phyloP scores from a whole-genome alignment of 2,888 invertebrate species.

The Glyphotaelius pellucidus region DNA sequence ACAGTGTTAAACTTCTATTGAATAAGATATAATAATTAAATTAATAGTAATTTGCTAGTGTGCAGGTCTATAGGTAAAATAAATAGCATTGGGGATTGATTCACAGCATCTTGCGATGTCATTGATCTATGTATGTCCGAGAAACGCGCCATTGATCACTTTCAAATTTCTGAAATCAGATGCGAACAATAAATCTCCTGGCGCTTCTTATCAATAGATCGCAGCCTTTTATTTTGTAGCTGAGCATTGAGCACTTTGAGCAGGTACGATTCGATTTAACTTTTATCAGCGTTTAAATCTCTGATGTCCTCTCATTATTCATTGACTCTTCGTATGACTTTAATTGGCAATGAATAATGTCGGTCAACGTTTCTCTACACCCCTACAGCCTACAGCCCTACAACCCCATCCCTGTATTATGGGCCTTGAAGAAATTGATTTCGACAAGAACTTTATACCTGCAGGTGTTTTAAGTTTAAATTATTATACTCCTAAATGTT shows the following conservation, averaged over 20 bases:
- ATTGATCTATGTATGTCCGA: not conserved
- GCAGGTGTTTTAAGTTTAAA: conserved; percentile 25
- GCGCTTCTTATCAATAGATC: not conserved
- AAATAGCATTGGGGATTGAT: not conserved
- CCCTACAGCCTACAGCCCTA: not conserved
- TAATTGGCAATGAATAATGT: conserved; percentile 55
- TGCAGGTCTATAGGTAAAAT: not conserved
- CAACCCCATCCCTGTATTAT: not conserved
- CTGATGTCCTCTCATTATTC: conserved; percentile 54
- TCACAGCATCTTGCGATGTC: not conserved
- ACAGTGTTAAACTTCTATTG: too few relatives aligned
- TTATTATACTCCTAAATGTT: not conserved
- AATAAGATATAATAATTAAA: not conserved
- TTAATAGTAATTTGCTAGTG: not conserved
- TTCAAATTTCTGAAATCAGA: not conserved
- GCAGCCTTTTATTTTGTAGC: not conserved
- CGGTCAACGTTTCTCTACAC: not conserved
- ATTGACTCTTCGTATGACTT: conserved; percentile 47
- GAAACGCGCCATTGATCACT: not conserved
- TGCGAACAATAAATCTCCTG: conserved; percentile 22
- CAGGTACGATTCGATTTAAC: conserved; percentile 31
- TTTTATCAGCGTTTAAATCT: conserved; percentile 46
- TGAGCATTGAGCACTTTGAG: not conserved
- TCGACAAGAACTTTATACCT: not conserved
- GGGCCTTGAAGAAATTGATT: not conserved